These are phyloP conservation scores for Timema podura DNA, from an alignment of 2,888 invertebrate species.

Conservation along the genomic window DNA sequence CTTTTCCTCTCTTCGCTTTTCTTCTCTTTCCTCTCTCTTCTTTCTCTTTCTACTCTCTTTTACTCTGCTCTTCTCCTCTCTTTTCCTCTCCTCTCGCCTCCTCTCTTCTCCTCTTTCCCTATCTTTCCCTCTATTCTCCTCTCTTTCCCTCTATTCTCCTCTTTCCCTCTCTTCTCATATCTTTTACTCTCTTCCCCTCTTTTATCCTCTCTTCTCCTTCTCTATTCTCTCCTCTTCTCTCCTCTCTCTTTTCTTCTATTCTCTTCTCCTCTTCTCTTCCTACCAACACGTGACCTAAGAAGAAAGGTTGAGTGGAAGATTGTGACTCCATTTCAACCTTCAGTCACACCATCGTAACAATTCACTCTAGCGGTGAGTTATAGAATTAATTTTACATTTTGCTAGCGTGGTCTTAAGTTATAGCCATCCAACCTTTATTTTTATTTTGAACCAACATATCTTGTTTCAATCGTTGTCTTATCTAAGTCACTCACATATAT, in stretches of 20 bases:
- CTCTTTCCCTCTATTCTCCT: background rate
- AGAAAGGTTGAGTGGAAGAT: too few species aligned
- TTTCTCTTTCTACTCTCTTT: background rate
- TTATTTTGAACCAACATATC: too few species aligned
- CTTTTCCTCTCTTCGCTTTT: background rate
- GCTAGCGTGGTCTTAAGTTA: too few species aligned
- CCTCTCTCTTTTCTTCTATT: background rate
- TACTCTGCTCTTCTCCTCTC: background rate
- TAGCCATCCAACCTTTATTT: too few species aligned
- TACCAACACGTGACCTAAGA: background rate
- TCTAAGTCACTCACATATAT: too few species aligned
- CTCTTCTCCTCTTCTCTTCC: background rate
- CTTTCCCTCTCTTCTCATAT: background rate
- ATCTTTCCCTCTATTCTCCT: background rate
- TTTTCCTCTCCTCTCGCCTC: background rate
- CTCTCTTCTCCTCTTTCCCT: background rate
- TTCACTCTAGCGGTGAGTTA: too few species aligned
- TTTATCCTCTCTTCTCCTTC: background rate
- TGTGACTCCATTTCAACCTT: too few species aligned
- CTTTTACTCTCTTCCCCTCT: background rate
- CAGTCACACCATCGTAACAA: too few species aligned
- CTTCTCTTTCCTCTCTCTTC: background rate
- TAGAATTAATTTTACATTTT: too few species aligned
- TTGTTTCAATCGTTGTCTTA: too few species aligned
- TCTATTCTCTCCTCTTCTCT: background rate